Percentiles rank a stretch among this genome's conserved stretches.
phyloP scores from a whole-genome alignment of 2,113 vertebrate species.

The Merops nubicus region DNA sequence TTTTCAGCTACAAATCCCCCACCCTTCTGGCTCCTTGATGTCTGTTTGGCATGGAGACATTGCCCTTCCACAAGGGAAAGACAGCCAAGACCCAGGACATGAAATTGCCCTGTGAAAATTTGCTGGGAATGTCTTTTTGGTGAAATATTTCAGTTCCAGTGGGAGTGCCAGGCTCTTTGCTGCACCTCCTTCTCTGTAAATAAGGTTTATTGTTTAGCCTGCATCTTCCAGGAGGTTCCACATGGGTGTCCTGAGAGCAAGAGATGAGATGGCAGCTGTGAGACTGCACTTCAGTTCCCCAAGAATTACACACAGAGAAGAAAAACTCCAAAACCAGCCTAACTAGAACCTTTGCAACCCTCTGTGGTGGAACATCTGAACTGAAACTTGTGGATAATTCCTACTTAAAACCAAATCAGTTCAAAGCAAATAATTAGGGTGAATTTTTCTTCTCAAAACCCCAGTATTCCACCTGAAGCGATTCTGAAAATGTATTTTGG shows the following conservation, averaged over 20 bases:
- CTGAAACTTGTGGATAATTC: neutral
- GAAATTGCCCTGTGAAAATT: neutral
- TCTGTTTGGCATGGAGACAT: neutral
- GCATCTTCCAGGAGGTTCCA: neutral
- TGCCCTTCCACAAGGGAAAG: neutral
- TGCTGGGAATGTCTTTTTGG: neutral
- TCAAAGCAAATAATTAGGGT: neutral
- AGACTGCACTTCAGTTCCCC: neutral
- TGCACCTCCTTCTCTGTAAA: neutral
- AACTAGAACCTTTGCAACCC: neutral
- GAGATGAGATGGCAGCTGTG: neutral
- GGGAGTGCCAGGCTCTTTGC: neutral
- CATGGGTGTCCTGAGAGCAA: neutral
- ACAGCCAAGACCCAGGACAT: neutral
- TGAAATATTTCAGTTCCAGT: neutral
- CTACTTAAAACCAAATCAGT: neutral
- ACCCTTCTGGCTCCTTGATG: constrained; percentile 30
- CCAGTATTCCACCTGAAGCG: neutral
- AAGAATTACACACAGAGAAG: neutral
- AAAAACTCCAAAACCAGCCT: neutral
- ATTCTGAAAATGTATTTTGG: neutral
- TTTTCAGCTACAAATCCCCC: neutral
- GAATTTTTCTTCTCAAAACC: neutral
- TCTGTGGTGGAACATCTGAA: neutral
- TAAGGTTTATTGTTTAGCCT: neutral